These are phyloP conservation scores for Microcebus griseorufus DNA, from an alignment of 2,113 vertebrate genomes.

Conservation along the genomic window DNA sequence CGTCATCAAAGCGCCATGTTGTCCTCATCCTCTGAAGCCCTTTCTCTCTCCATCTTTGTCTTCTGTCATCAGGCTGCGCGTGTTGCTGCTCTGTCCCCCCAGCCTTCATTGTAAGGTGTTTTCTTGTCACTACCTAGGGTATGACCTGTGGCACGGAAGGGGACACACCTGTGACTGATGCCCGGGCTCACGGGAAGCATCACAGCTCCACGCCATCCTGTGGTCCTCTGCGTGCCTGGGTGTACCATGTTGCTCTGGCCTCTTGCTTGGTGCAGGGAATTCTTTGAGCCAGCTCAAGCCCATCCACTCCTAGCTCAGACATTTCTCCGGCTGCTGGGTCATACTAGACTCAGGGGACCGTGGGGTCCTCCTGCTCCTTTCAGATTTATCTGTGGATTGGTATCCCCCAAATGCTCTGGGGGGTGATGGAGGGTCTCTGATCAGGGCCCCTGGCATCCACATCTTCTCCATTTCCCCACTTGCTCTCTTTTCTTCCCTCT, in stretches of 20 bases:
- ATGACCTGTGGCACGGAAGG: rapidly evolving
- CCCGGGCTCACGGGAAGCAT: not conserved
- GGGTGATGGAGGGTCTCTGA: not conserved
- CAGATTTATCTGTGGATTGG: not conserved
- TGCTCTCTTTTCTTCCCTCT: not conserved
- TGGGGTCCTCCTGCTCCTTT: not conserved
- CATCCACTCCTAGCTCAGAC: not conserved
- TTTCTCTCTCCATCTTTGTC: not conserved
- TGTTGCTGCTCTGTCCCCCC: not conserved
- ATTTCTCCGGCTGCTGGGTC: not conserved
- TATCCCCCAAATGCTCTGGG: not conserved
- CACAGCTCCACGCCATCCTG: rapidly evolving
- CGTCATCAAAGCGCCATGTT: rapidly evolving
- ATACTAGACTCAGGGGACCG: not conserved
- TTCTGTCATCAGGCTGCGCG: not conserved
- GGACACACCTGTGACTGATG: not conserved
- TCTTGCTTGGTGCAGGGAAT: not conserved
- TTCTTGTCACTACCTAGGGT: not conserved
- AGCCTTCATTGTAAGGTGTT: rapidly evolving
- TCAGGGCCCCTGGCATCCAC: not conserved
- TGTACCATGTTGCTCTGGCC: not conserved
- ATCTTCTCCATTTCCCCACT: not conserved
- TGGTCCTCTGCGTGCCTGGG: not conserved
- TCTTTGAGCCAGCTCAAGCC: not conserved
- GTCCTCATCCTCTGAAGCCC: not conserved